phyloP scores from a whole-genome alignment of 2,888 invertebrate species.

The Drosophila kuntzei region DNA sequence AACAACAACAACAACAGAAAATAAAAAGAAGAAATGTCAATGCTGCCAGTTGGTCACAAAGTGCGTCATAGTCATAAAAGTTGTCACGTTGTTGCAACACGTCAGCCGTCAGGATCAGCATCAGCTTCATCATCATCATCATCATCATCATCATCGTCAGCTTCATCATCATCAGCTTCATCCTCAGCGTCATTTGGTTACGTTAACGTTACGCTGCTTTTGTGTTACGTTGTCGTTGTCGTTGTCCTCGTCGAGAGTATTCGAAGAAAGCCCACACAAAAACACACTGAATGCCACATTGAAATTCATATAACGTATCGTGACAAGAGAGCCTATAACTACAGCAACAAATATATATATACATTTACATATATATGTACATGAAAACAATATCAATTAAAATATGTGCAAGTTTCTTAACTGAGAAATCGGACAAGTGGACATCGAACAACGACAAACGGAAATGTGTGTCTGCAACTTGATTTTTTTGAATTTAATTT shows the following conservation, averaged over 20 bases:
- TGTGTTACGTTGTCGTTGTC: constrained; percentile 42
- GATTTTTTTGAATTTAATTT: too few relatives aligned
- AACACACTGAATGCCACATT: constrained; percentile 68
- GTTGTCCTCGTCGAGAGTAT: constrained; percentile 10
- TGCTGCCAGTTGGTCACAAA: constrained; percentile 51
- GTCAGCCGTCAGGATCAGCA: constrained; percentile 28
- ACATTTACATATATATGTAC: too few relatives aligned
- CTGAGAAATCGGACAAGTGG: constrained; percentile 39
- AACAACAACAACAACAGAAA: background rate
- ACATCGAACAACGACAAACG: constrained; percentile 31
- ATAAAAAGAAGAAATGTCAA: constrained; percentile 34
- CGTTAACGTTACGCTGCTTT: constrained; percentile 51
- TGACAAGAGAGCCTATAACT: constrained; percentile 37
- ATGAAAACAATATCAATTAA: constrained; percentile 65
- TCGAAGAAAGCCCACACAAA: constrained; percentile 80
- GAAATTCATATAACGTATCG: constrained; percentile 61
- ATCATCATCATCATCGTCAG: constrained; percentile 10
- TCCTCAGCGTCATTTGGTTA: constrained; percentile 40
- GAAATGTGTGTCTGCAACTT: constrained; percentile 55
- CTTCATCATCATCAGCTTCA: constrained; percentile 5
- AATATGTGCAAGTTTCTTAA: constrained; percentile 62
- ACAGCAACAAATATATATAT: constrained; percentile 14
- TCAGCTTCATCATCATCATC: constrained; percentile 16
- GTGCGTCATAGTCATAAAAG: constrained; percentile 56
- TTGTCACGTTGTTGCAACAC: constrained; percentile 64